Percentiles rank a stretch among this genome's conserved stretches.
Conservation (phyloP, 2,797 vertebrate genomes). For the Parauchenoglanis ngamensis region DNA sequence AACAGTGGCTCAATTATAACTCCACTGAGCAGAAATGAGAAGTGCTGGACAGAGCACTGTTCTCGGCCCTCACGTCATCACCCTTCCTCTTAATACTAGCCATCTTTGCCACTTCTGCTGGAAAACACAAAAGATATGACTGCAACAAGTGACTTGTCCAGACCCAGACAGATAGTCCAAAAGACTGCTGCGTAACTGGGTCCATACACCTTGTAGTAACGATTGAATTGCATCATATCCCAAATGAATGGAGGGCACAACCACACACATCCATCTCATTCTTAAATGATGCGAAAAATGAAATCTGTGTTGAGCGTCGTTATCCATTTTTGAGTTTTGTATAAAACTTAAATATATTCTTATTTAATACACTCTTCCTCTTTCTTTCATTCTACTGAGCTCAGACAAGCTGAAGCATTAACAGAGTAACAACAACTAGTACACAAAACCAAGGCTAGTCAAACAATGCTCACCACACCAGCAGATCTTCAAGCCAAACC, state of each 20-base stretch:
- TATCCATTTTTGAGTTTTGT: background rate
- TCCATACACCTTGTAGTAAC: background rate
- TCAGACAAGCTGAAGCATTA: background rate
- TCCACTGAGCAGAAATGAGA: constrained; percentile 26
- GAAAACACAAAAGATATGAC: constrained; percentile 6
- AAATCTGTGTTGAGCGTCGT: background rate
- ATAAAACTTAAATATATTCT: background rate
- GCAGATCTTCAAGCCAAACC: constrained; percentile 53
- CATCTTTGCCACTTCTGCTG: background rate
- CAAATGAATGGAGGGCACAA: background rate
- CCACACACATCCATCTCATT: background rate
- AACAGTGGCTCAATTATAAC: constrained; percentile 39
- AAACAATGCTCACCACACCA: constrained; percentile 14
- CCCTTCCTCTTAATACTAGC: background rate
- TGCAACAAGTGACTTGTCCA: background rate
- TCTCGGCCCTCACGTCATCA: constrained; percentile 16
- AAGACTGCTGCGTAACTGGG: background rate
- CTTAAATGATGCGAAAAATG: background rate
- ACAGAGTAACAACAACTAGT: background rate
- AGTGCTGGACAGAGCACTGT: constrained; percentile 18
- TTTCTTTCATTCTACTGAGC: background rate
- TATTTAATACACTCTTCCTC: background rate
- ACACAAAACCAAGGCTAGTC: background rate
- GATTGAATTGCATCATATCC: background rate
- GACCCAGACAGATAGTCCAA: background rate